phyloP scores from a whole-genome alignment of 1,140 invertebrate genomes.

The Lineus longissimus region DNA sequence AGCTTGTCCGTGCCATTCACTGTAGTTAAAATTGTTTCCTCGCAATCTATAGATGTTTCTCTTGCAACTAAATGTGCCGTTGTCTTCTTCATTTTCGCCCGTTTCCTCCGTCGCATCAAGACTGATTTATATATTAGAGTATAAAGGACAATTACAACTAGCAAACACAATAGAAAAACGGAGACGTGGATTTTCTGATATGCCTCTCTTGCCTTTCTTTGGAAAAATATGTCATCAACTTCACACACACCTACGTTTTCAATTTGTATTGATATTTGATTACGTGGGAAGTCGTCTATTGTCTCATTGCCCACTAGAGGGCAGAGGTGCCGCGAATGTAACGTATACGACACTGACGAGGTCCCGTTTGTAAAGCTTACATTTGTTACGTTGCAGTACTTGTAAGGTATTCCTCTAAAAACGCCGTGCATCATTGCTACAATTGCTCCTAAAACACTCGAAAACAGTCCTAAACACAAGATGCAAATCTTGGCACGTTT shows the following conservation, averaged over 20 bases:
- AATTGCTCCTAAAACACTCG: constrained; percentile 36
- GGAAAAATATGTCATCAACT: background rate
- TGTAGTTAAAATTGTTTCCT: background rate
- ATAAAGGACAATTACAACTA: constrained; percentile 20
- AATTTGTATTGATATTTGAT: background rate
- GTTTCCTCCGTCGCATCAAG: constrained; percentile 13
- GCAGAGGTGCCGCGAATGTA: background rate
- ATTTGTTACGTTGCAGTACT: background rate
- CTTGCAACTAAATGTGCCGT: background rate
- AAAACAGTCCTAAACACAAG: constrained; percentile 30
- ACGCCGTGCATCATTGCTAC: constrained; percentile 39
- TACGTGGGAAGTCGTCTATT: background rate
- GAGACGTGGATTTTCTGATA: constrained; percentile 19
- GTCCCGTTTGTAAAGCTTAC: background rate
- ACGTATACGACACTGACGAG: background rate
- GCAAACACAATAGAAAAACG: constrained; percentile 16
- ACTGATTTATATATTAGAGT: constrained; percentile 20
- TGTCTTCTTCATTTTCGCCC: constrained; percentile 16
- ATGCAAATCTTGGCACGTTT: constrained; percentile 39
- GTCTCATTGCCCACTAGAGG: background rate
- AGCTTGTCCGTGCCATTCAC: background rate
- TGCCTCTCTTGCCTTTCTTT: background rate
- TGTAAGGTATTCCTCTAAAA: constrained; percentile 17
- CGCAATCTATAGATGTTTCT: background rate
- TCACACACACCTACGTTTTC: background rate